Evolutionary conservation across 2,888 invertebrate species (phyloP).

Genomic region (Cybosia mesomella): DNA sequence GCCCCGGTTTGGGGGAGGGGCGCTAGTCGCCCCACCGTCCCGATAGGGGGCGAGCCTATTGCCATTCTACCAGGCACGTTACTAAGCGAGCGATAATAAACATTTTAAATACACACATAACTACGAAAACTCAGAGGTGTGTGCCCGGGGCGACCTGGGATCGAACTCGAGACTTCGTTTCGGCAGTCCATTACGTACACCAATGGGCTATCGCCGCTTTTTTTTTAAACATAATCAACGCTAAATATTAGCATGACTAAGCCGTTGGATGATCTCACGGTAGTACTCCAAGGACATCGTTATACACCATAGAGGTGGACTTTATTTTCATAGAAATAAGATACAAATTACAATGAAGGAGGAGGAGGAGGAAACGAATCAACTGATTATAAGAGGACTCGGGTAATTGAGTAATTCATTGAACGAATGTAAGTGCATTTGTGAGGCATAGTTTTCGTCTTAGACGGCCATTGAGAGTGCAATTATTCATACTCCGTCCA

Average conservation of each 20-base stretch:
- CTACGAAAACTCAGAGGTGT: too few relatives aligned
- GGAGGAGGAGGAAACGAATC: slow-evolving; percentile 23
- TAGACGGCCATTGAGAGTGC: not conserved
- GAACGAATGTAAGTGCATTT: not conserved
- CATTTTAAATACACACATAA: too few relatives aligned
- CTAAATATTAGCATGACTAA: not conserved
- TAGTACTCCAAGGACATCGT: slow-evolving; percentile 18
- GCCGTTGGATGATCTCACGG: slow-evolving; percentile 25
- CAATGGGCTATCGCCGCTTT: too few relatives aligned
- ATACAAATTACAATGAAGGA: slow-evolving; percentile 24
- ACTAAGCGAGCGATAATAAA: too few relatives aligned
- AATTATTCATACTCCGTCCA: too few relatives aligned
- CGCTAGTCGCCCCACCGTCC: too few relatives aligned
- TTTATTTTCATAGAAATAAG: slow-evolving; percentile 19
- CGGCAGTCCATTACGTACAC: too few relatives aligned
- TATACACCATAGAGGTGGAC: slow-evolving; percentile 4
- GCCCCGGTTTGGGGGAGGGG: too few relatives aligned
- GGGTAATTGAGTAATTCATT: slow-evolving; percentile 23
- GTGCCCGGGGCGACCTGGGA: too few relatives aligned
- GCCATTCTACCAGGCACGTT: too few relatives aligned
- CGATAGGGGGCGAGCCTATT: too few relatives aligned
- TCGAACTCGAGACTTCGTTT: too few relatives aligned
- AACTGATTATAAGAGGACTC: slow-evolving; percentile 20
- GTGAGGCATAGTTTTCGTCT: not conserved
- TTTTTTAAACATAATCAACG: not conserved